These are phyloP conservation scores for Sycophila sp. DNA, from an alignment of 1,140 invertebrate genomes.

Conservation along the genomic window DNA sequence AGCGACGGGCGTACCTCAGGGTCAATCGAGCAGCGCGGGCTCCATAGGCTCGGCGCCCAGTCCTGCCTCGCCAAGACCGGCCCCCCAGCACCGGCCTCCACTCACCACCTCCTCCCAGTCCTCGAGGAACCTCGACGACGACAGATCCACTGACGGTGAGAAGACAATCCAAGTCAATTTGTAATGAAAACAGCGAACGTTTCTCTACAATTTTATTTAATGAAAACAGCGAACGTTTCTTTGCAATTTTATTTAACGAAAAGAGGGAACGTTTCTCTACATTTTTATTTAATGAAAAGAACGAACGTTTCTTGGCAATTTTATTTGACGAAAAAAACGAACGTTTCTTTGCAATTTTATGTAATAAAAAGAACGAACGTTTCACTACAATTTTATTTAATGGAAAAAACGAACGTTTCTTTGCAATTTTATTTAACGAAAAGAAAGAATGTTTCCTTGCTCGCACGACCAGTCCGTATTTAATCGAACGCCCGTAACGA, in stretches of 20 bases:
- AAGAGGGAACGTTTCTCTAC: not conserved
- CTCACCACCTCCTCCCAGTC: constrained; percentile 62
- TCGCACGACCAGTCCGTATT: too few species aligned
- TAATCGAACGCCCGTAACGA: too few species aligned
- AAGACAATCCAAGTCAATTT: not conserved
- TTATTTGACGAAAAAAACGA: too few species aligned
- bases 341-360: too few species aligned
- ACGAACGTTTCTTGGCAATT: not conserved
- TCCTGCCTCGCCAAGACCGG: constrained; percentile 63
- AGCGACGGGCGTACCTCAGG: constrained; percentile 62
- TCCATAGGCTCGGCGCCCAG: constrained; percentile 65
- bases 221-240: not conserved
- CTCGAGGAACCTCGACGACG: constrained; percentile 62
- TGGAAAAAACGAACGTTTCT: too few species aligned
- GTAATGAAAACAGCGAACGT: not conserved
- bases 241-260: too few species aligned
- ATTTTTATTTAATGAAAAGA: too few species aligned
- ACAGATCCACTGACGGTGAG: constrained; percentile 64
- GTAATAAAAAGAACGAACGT: too few species aligned
- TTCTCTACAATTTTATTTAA: too few species aligned
- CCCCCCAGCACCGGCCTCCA: constrained; percentile 59
- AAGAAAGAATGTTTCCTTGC: too few species aligned
- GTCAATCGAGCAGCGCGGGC: constrained; percentile 63
- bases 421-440: too few species aligned
- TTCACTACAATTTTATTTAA: too few species aligned